Evolutionary conservation across 2,888 invertebrate genomes (phyloP), one percentile per base, ranked within the genome.

Genomic region (Tenthredo mesomela): DNA sequence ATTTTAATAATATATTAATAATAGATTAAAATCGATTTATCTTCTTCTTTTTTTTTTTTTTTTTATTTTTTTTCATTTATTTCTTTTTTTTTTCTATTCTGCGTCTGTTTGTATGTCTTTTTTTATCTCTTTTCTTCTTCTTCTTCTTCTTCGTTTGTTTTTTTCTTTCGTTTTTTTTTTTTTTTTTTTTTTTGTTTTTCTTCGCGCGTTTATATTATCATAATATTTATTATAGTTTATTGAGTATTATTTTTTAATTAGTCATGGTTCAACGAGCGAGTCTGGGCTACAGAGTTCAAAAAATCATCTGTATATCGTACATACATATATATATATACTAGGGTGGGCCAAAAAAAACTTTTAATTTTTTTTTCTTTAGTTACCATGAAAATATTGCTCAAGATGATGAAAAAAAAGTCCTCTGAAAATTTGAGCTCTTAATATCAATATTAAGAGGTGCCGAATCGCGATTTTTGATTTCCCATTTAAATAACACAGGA

Each of bases 1-100:
- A 92, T 90, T 73, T n/a, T 70, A 70, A 29, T 18, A 70, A 18
- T 70, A 40, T 70, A 70, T 37, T 40, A 40, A 40, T 70, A 37
- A 61, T 61, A 61, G 25, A 25, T 61, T 37, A 40, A 70, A 70
- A n/a, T 33, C 70, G 37, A 70, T 6, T 70, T 33, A 18, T 37
- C 37, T 70, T 37, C 37, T 37, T 33, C 1, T 15, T 70, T 70
- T 21, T 29, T 65, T 67, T 29, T 18, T 54, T n/a, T 21, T 29
- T 65, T 67, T 67, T 18, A n/a, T n/a, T 54, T 25, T 25, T 10
- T 15, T 67, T 29, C 12, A n/a, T 21, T 29, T 65, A 29, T 29
- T 18, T 54, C 7, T 21, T 29, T 65, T 67, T 67, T 18, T 54
- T n/a, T 54, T 25, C 12, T 10, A 29, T 67, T 29, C 12, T 67